phyloP scores from a whole-genome alignment of 2,888 invertebrate genomes.

The Trichopoda pennipes region DNA sequence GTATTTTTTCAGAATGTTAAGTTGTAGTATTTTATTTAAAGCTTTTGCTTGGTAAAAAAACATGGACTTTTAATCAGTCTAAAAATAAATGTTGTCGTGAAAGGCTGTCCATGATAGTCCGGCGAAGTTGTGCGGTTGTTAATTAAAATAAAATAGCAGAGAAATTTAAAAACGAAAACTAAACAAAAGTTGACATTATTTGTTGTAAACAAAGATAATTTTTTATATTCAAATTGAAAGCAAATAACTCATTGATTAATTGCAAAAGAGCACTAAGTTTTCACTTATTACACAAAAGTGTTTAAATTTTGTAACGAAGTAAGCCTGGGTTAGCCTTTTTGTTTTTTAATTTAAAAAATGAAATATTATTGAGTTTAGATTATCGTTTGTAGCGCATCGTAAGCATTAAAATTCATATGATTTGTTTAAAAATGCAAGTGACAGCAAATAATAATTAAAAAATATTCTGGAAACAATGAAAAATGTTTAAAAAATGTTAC shows the following conservation, averaged over 20 bases:
- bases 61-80: constrained; percentile 72
- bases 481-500: background rate
- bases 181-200: background rate
- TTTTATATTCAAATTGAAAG: background rate
- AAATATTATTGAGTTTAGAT: background rate
- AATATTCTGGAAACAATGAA: constrained; percentile 1
- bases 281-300: background rate
- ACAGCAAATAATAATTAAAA: constrained; percentile 39
- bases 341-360: background rate
- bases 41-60: constrained; percentile 57
- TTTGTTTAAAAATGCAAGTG: constrained; percentile 14
- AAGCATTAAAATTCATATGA: background rate
- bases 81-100: constrained; percentile 73
- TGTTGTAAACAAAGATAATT: background rate
- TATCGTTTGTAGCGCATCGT: no score
- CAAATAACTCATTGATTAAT: background rate
- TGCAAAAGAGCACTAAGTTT: background rate
- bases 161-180: background rate
- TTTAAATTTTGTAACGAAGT: no score
- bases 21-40: constrained; percentile 39
- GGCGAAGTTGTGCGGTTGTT: background rate
- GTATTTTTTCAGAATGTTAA: constrained; percentile 12
- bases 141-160: background rate
- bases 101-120: constrained; percentile 67
- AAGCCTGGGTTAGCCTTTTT: no score